Base-by-base conservation (phyloP, 2,113 vertebrate species). In the Aphyosemion australe region DNA sequence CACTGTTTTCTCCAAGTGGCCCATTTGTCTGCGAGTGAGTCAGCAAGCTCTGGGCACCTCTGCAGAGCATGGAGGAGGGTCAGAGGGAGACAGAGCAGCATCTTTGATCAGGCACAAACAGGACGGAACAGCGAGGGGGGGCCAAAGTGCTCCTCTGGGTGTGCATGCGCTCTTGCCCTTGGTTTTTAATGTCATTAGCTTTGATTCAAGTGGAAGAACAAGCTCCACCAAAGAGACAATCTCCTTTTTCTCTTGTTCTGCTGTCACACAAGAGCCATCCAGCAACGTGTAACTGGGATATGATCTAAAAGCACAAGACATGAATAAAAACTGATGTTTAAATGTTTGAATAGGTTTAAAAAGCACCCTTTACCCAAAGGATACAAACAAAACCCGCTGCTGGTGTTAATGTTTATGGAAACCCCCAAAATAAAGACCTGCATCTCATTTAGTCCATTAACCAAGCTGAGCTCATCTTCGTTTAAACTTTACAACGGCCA, bases 21-120 rank as follows among this genome's bases (percentile, higher is more conserved):
- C 53, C 83, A 76, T 81, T 87, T 88, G 81, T 86, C 83, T 84
- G 47, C 5, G 62, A 80, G 74, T 90, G 86, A 86, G 87, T 89
- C 89, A 89, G 89, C 76, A 71, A 69, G 79, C 79, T 80, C 52
- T 78, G 72, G 80, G 85, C 77, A 81, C 82, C 82, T 81, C 82
- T 78, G 75, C 75, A 79, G 74, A 82, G 72, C 78, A 46, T 76
- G 74, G 65, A 20, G 66, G 73, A 82, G 80, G 84, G 82, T 87
- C 83, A 83, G 55, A 63, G 65, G 54, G 55, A 85, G 69, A 85
- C 69, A 54, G 62, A 52, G 67, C 51, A 63, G 49, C 64, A 70
- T 58, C 61, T 87, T 79, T 82, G 74, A 84, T 75, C 75, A 66
- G 42, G 37, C 49, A 64, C 66, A 55, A 46, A 66, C 15, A 56